Conservation (phyloP, 2,797 vertebrate genomes). For the Geotrypetes seraphini region DNA sequence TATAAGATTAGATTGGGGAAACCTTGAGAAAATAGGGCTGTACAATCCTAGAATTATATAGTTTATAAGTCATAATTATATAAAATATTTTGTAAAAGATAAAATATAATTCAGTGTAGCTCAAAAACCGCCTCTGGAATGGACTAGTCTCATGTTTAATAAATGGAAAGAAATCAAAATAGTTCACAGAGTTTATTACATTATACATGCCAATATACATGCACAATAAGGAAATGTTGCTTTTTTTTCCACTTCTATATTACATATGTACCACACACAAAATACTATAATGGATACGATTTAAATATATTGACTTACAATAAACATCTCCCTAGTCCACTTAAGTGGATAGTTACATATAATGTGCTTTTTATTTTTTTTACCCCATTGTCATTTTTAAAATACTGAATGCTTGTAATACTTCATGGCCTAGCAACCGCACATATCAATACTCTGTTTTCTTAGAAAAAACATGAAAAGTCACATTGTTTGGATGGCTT, state of each 20-base stretch:
- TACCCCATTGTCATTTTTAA: slow-evolving; percentile 38
- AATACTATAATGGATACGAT: slow-evolving; percentile 53
- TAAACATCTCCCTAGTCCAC: slow-evolving; percentile 54
- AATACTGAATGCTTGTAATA: slow-evolving; percentile 54
- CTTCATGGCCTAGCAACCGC: slow-evolving; percentile 52
- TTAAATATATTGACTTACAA: slow-evolving; percentile 53
- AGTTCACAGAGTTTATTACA: slow-evolving; percentile 89
- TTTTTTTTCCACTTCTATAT: slow-evolving; percentile 65
- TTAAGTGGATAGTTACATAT: slow-evolving; percentile 57
- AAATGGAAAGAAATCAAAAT: slow-evolving; percentile 47
- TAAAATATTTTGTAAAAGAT: too few relatives aligned
- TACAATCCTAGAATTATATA: too few relatives aligned
- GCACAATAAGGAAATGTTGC: slow-evolving; percentile 79
- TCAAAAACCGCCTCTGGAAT: too few relatives aligned
- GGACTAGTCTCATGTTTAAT: too few relatives aligned
- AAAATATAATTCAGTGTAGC: too few relatives aligned
- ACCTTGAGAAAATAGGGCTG: too few relatives aligned
- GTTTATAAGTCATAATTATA: too few relatives aligned
- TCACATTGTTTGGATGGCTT: slow-evolving; percentile 57
- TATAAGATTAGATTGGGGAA: too few relatives aligned
- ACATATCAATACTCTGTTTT: slow-evolving; percentile 58
- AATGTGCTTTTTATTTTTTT: slow-evolving; percentile 69
- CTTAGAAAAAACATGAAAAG: slow-evolving; percentile 60
- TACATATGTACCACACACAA: slow-evolving; percentile 74
- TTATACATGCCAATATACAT: slow-evolving; percentile 94